Evolutionary conservation across 2,113 vertebrate genomes (phyloP).

Genomic region (Anolis sagrei): DNA sequence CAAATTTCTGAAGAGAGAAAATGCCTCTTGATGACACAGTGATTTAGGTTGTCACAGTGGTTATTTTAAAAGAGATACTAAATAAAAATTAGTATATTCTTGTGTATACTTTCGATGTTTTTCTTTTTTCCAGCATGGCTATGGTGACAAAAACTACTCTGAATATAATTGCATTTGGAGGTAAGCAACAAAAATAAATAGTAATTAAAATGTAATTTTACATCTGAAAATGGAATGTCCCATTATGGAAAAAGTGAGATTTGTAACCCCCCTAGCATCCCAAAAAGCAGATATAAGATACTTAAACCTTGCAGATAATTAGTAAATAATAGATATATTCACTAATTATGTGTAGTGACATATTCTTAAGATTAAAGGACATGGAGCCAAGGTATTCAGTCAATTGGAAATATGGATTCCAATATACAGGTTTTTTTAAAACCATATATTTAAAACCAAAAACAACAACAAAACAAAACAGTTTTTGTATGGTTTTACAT

Average conservation of each 20-base stretch:
- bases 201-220: not conserved
- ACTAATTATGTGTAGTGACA: not conserved
- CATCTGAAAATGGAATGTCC: not conserved
- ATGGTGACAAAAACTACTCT: slow-evolving; percentile 22
- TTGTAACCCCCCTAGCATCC: not conserved
- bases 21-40: not conserved
- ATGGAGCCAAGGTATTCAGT: not conserved
- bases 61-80: not conserved
- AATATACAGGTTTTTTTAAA: not conserved
- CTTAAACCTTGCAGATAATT: too few relatives aligned
- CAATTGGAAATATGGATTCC: not conserved
- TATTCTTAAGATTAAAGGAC: not conserved
- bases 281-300: too few relatives aligned
- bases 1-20: not conserved
- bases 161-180: slow-evolving; percentile 30
- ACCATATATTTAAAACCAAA: not conserved
- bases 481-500: not conserved
- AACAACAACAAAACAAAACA: not conserved
- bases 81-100: not conserved
- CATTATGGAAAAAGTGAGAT: not conserved
- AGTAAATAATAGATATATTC: too few relatives aligned
- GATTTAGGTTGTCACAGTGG: not conserved
- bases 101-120: slow-evolving; percentile 29
- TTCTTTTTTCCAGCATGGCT: slow-evolving; percentile 10
- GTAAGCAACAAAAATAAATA: slow-evolving; percentile 5